Conservation (phyloP, 2,888 invertebrate genomes). For the Agapostemon virescens region DNA sequence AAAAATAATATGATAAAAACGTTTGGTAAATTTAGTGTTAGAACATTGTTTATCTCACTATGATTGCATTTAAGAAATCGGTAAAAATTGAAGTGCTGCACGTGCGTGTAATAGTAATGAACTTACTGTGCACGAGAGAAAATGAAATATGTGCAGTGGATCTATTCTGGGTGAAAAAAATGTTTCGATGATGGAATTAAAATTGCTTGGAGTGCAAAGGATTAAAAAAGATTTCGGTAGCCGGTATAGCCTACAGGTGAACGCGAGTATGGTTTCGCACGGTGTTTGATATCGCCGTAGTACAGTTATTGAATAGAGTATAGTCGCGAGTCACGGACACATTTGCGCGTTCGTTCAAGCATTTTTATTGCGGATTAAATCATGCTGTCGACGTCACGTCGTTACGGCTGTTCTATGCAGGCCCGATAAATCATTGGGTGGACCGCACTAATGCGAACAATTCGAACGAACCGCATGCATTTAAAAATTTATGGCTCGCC, state of each 20-base stretch:
- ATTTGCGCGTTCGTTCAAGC: neutral
- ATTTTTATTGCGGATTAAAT: conserved; percentile 35
- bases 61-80: too few species aligned
- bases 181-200: too few species aligned
- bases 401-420: conserved; percentile 6
- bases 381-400: neutral
- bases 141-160: too few species aligned
- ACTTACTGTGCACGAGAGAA: too few species aligned
- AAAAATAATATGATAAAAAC: too few species aligned
- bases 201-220: too few species aligned
- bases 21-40: too few species aligned
- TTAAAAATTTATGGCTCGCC: conserved; percentile 3
- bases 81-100: too few species aligned
- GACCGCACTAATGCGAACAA: conserved; percentile 3
- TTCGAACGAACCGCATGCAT: neutral
- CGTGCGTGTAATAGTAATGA: too few species aligned
- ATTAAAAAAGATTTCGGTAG: neutral
- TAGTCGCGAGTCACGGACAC: neutral
- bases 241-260: neutral
- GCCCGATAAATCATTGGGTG: conserved; percentile 11
- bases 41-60: too few species aligned
- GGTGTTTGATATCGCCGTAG: conserved; percentile 10
- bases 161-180: too few species aligned
- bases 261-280: neutral
- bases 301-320: conserved; percentile 7